Conservation (phyloP, 2,113 vertebrate genomes). For the Dicerorhinus sumatrensis region DNA sequence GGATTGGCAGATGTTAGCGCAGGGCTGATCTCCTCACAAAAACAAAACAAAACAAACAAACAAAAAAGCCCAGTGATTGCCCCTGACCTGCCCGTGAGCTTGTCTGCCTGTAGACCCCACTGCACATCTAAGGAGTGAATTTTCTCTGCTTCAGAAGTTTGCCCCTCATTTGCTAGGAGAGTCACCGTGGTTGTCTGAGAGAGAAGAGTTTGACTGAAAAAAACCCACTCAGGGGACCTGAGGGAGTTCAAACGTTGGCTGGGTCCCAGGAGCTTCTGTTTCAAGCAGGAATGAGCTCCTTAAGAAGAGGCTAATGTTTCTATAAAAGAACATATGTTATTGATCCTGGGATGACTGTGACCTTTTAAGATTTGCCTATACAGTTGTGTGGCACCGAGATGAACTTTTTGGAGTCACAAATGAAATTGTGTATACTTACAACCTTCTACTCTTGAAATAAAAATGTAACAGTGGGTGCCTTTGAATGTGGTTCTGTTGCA, state of each 20-base stretch:
- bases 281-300: background rate
- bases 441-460: background rate
- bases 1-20: too few species aligned
- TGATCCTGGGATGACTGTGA: background rate
- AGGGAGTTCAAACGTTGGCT: background rate
- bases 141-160: background rate
- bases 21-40: too few species aligned
- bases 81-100: background rate
- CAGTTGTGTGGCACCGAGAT: accelerated
- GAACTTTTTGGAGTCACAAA: background rate
- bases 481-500: background rate
- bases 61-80: background rate
- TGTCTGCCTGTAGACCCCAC: background rate
- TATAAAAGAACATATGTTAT: background rate
- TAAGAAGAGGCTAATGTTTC: background rate
- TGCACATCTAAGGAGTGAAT: background rate
- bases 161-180: accelerated
- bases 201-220: background rate
- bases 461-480: background rate
- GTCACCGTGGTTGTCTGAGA: background rate
- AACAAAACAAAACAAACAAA: too few species aligned
- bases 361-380: background rate
- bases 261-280: background rate
- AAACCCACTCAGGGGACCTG: accelerated
- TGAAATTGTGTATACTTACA: background rate